These are phyloP conservation scores for Volucella inanis DNA, from an alignment of 2,888 invertebrate species.

Conservation along the genomic window DNA sequence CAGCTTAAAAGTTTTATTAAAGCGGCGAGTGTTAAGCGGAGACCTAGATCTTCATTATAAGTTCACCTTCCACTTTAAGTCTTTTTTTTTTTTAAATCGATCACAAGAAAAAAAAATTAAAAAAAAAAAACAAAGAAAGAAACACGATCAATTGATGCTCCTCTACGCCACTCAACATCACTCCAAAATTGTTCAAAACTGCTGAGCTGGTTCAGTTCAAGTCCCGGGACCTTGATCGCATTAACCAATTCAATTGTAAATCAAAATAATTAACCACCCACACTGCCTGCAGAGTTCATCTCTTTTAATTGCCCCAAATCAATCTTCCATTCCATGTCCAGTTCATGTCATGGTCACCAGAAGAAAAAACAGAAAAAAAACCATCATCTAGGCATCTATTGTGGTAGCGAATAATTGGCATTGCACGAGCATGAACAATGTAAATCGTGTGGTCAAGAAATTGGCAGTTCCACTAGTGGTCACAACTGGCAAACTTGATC, in stretches of 20 bases:
- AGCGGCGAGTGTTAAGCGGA: too few species aligned
- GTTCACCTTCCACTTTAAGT: too few species aligned
- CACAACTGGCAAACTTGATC: conserved; percentile 33
- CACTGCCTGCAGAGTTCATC: conserved; percentile 27
- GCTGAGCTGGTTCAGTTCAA: neutral
- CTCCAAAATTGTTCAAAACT: conserved; percentile 1
- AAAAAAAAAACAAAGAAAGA: neutral
- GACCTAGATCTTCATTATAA: too few species aligned
- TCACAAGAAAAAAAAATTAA: too few species aligned
- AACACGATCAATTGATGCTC: neutral
- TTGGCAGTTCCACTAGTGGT: conserved; percentile 33
- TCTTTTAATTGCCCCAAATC: conserved; percentile 9
- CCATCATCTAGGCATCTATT: neutral
- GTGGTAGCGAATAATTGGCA: conserved; percentile 53
- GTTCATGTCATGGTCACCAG: conserved; percentile 52
- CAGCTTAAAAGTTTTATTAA: too few species aligned
- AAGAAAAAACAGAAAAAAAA: neutral
- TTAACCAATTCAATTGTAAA: conserved; percentile 16
- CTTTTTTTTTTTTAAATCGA: too few species aligned
- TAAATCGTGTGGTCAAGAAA: conserved; percentile 63
- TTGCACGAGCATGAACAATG: conserved; percentile 54
- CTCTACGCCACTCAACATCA: neutral
- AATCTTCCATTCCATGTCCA: conserved; percentile 13
- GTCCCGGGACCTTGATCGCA: conserved; percentile 32
- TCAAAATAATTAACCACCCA: conserved; percentile 43